A percentile compares a stretch with the other conserved stretches of the same genome.
Evolutionary conservation across 2,113 vertebrate genomes (phyloP).

Genomic region (Cervus canadensis): DNA sequence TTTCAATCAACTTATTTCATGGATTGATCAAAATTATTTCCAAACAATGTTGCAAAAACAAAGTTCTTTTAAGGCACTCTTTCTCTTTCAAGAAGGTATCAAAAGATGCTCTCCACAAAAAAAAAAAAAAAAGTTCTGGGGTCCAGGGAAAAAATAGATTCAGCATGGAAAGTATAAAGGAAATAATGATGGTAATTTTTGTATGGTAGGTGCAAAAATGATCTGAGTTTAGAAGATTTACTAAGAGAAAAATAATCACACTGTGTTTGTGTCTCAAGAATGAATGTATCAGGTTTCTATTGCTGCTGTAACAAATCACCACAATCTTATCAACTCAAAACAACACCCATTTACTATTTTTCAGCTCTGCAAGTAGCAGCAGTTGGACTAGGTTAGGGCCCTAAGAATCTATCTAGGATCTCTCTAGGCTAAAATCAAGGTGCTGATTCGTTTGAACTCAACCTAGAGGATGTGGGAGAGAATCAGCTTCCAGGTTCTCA

Average conservation of each 20-base stretch:
- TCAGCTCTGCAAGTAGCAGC: neutral
- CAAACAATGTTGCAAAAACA: neutral
- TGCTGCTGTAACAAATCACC: neutral
- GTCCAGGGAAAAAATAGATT: neutral
- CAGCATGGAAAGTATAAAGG: neutral
- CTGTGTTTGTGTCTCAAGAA: neutral
- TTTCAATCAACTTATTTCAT: neutral
- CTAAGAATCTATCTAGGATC: neutral
- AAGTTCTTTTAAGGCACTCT: neutral
- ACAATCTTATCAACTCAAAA: neutral
- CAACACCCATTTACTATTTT: neutral
- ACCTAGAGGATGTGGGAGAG: neutral
- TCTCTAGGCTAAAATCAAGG: neutral
- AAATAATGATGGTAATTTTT: neutral
- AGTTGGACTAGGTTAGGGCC: accelerated
- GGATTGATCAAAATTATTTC: neutral
- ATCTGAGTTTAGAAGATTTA: neutral
- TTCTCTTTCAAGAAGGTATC: neutral
- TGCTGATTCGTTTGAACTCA: neutral
- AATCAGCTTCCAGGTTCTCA: neutral
- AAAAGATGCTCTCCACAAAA: neutral
- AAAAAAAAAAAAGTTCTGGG: neutral
- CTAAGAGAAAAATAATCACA: neutral
- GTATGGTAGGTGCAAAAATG: neutral
- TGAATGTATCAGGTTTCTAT: neutral